phyloP scores from a whole-genome alignment of 2,797 vertebrate species.

The Chelmon rostratus region DNA sequence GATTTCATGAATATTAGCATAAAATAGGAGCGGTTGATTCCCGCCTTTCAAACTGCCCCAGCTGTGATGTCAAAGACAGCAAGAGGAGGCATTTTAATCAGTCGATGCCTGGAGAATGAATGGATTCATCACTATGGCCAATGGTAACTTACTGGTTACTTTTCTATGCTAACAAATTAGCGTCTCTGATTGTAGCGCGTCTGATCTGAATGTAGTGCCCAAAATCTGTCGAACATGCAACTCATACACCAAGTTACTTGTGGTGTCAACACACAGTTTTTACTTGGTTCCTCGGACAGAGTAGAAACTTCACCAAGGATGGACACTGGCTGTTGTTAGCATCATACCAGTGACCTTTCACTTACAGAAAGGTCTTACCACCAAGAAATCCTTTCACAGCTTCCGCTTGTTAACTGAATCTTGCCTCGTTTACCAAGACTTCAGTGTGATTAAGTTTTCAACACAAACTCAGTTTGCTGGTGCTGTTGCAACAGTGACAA shows the following conservation, averaged over 20 bases:
- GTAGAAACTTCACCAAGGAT: neutral
- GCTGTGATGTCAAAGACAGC: neutral
- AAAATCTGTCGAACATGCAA: constrained; percentile 3
- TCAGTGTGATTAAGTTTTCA: too few species aligned
- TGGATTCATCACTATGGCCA: neutral
- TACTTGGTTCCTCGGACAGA: too few species aligned
- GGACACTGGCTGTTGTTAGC: neutral
- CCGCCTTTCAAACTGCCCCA: neutral
- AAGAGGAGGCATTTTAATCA: neutral
- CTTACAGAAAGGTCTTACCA: neutral
- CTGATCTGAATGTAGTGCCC: neutral
- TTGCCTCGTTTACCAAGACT: neutral
- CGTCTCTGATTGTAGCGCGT: neutral
- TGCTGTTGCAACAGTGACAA: constrained; percentile 44
- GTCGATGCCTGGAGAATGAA: neutral
- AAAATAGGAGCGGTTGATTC: neutral
- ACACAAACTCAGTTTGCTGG: constrained; percentile 45
- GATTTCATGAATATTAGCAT: neutral
- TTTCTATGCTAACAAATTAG: constrained; percentile 1
- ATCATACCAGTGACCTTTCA: neutral
- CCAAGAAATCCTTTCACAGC: neutral
- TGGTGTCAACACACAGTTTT: constrained; percentile 6
- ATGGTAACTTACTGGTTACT: neutral
- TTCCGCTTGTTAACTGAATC: neutral
- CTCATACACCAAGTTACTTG: neutral